Conservation (phyloP, 1,140 invertebrate genomes). For the Drosophila nigrodunni region DNA sequence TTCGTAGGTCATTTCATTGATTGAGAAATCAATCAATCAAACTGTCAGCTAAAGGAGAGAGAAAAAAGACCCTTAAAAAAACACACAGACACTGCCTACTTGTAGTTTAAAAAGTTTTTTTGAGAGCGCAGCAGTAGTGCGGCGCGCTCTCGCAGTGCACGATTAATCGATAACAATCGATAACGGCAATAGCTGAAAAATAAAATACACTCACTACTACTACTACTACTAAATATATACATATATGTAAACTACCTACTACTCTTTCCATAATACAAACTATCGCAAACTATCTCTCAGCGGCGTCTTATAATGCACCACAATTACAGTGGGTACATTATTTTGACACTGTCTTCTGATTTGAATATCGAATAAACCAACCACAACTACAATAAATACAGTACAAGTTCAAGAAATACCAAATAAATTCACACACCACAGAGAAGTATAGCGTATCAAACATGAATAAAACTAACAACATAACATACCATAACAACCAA, state of each 20-base stretch:
- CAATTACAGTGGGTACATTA: constrained; percentile 75
- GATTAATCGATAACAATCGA: constrained; percentile 23
- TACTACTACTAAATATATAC: constrained; percentile 48
- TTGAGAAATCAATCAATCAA: background rate
- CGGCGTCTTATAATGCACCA: constrained; percentile 83
- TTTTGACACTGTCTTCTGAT: constrained; percentile 85
- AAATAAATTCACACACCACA: constrained; percentile 57
- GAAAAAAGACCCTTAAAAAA: constrained; percentile 20
- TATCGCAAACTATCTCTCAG: constrained; percentile 72
- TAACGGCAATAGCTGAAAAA: background rate
- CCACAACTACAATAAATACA: constrained; percentile 58
- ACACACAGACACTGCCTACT: constrained; percentile 30
- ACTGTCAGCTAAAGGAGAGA: constrained; percentile 6
- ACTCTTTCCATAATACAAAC: constrained; percentile 82
- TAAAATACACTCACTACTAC: constrained; percentile 58
- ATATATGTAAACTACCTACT: constrained; percentile 58
- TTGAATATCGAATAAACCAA: constrained; percentile 79
- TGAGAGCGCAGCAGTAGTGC: constrained; percentile 46
- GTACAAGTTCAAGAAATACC: constrained; percentile 57
- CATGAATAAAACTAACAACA: constrained; percentile 38
- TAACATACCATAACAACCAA: constrained; percentile 32
- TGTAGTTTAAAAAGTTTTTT: constrained; percentile 13
- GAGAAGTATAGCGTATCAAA: constrained; percentile 81
- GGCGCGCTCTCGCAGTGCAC: constrained; percentile 38
- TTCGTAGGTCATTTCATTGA: constrained; percentile 31